A percentile compares a stretch with the other conserved stretches of the same genome.
These are phyloP conservation scores for Torymus aiolomorphi DNA, from an alignment of 2,888 invertebrate species.

Conservation along the genomic window DNA sequence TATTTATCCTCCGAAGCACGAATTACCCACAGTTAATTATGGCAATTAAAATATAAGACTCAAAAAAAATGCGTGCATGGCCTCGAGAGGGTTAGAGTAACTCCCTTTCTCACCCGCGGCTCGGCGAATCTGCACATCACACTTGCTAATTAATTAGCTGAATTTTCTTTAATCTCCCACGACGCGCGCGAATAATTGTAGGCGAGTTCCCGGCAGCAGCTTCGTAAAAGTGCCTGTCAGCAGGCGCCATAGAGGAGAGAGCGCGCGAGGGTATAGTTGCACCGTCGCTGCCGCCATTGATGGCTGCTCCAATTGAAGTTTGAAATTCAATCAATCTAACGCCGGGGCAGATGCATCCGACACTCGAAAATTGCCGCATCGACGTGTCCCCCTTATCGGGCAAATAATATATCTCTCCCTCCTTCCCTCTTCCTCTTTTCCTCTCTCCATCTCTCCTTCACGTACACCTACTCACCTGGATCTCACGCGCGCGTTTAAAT, in stretches of 20 bases:
- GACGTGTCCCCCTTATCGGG: conserved; percentile 50
- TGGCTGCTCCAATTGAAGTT: conserved; percentile 57
- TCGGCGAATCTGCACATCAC: not conserved
- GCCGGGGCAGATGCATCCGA: conserved; percentile 57
- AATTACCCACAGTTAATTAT: too few species aligned
- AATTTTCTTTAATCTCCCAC: conserved; percentile 22
- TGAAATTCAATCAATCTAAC: conserved; percentile 62
- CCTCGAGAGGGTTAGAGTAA: too few species aligned
- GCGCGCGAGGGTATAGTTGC: not conserved
- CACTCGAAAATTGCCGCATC: conserved; percentile 60
- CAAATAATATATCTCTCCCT: conserved; percentile 32
- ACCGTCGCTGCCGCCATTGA: conserved; percentile 34
- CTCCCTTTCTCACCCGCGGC: too few species aligned
- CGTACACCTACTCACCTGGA: too few species aligned
- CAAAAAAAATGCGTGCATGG: too few species aligned
- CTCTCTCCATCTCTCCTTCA: not conserved
- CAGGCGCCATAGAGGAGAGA: not conserved
- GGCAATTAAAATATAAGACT: too few species aligned
- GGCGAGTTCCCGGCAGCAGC: not conserved
- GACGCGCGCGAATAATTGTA: conserved; percentile 1
- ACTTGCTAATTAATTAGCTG: not conserved
- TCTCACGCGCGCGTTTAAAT: not conserved
- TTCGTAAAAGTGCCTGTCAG: conserved; percentile 44
- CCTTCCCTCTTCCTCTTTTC: not conserved
- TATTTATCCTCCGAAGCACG: too few species aligned